Evolutionary conservation across 2,113 vertebrate species (phyloP), one percentile per base, ranked within the genome.

Genomic region (Phalacrocorax carbo): DNA sequence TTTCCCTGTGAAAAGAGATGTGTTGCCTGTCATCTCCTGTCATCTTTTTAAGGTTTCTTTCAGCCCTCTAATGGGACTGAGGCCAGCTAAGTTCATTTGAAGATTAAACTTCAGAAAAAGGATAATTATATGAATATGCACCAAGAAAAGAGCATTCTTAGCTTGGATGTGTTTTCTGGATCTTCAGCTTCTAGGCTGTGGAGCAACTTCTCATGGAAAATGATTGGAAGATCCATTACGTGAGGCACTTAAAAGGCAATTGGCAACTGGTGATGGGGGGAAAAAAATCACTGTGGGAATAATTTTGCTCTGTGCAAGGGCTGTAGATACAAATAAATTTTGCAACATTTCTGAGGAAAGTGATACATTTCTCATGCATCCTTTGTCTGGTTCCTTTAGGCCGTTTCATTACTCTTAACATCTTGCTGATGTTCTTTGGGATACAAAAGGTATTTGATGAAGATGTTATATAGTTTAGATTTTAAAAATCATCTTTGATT

Each of bases 1-100:
- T 95, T 95, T 94, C 62, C 72, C 80, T 82, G n/a, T 92, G 90
- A 96, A 94, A 96, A 75, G 42, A 90, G 86, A 55, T 88, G 69
- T 36, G 86, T 66, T 64, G 73, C 64, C 58, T 96, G 95, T 90
- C 91, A 83, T 85, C 61, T 87, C 40, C 82, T 89, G 95, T 92
- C 93, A 88, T 80, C 89, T 93, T 83, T 92, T 83, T 73, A 90
- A 82, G 70, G 83, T 49, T 94, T 94, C 60, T 88, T 96, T 91
- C 44, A 44, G 64, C 62, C 29, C 13, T 58, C 40, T 93, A 90
- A 89, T 3, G 14, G 36, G 57, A 22, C 40, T 85, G 64, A 93
- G 60, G 72, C 36, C 60, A 48, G 70, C 40, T 17, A 58, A 46
- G 61, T 94, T 96, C 78, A 91, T 81, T 46, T 80, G 91, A 93